Conservation (phyloP, 2,888 invertebrate species). For the Athalia cordata region DNA sequence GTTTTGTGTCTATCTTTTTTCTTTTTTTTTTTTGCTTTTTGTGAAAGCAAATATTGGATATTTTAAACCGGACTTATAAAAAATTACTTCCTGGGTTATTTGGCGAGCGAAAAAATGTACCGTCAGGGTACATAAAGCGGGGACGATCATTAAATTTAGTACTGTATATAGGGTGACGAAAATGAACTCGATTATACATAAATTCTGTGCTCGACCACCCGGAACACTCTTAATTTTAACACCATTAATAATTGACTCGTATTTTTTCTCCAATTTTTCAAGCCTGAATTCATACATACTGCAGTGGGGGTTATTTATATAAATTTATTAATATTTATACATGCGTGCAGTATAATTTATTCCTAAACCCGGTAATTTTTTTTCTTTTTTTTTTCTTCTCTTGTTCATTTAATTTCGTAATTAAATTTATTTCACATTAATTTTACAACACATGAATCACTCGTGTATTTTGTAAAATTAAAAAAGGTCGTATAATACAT, state of each 20-base stretch:
- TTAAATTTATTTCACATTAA: too few relatives aligned
- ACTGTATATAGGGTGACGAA: background rate
- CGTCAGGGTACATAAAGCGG: too few relatives aligned
- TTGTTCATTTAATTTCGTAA: background rate
- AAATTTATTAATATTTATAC: background rate
- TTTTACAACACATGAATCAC: too few relatives aligned
- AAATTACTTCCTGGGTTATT: too few relatives aligned
- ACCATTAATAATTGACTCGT: background rate
- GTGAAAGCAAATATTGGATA: background rate
- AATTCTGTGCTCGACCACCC: background rate
- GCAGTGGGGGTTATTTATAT: background rate
- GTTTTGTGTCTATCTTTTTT: too few relatives aligned
- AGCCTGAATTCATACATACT: background rate
- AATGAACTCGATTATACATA: background rate
- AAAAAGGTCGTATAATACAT: too few relatives aligned
- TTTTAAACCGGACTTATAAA: background rate
- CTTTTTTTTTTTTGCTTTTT: too few relatives aligned
- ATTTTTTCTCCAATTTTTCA: background rate
- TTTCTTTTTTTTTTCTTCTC: background rate
- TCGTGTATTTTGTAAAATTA: too few relatives aligned
- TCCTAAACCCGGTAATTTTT: too few relatives aligned
- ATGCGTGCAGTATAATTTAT: too few relatives aligned
- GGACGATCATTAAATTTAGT: too few relatives aligned
- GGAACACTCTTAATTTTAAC: background rate
- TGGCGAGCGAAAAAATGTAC: too few relatives aligned